Conservation (phyloP, 1,140 invertebrate genomes). For the Uloborus diversus region DNA sequence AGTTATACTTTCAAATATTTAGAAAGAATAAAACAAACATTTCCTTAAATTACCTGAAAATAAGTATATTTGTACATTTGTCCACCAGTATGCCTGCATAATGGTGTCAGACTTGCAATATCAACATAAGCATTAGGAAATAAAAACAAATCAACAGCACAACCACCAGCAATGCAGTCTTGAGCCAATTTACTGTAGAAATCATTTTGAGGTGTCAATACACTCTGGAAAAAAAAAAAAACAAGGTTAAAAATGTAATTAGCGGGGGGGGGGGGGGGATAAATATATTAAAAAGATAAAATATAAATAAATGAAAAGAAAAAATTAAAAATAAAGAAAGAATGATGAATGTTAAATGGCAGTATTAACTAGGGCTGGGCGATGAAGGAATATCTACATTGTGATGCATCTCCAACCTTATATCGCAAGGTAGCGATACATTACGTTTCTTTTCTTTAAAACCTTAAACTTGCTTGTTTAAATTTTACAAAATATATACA, state of each 20-base stretch:
- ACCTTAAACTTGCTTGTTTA: too few species aligned
- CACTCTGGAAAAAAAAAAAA: conserved; percentile 64
- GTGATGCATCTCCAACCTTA: too few species aligned
- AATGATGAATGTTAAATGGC: too few species aligned
- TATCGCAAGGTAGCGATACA: too few species aligned
- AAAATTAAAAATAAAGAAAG: too few species aligned
- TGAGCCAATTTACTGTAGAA: conserved; percentile 58
- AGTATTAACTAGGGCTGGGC: too few species aligned
- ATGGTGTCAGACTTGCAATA: conserved; percentile 58
- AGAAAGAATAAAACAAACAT: conserved; percentile 24
- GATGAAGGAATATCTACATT: too few species aligned
- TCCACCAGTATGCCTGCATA: conserved; percentile 59
- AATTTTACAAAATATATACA: too few species aligned
- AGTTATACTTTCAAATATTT: too few species aligned
- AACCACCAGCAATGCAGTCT: conserved; percentile 59
- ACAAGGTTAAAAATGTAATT: neutral
- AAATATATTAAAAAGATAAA: too few species aligned
- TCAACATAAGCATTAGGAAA: conserved; percentile 60
- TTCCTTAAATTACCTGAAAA: conserved; percentile 47
- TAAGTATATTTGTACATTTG: conserved; percentile 58
- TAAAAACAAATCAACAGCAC: conserved; percentile 59
- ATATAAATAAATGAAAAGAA: neutral
- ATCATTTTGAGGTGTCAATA: conserved; percentile 52
- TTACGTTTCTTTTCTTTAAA: too few species aligned
- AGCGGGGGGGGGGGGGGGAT: too few species aligned